Percentiles rank a stretch among this genome's conserved stretches.
These are phyloP conservation scores for Portevinia maculata DNA, from an alignment of 2,888 invertebrate genomes.

Conservation along the genomic window DNA sequence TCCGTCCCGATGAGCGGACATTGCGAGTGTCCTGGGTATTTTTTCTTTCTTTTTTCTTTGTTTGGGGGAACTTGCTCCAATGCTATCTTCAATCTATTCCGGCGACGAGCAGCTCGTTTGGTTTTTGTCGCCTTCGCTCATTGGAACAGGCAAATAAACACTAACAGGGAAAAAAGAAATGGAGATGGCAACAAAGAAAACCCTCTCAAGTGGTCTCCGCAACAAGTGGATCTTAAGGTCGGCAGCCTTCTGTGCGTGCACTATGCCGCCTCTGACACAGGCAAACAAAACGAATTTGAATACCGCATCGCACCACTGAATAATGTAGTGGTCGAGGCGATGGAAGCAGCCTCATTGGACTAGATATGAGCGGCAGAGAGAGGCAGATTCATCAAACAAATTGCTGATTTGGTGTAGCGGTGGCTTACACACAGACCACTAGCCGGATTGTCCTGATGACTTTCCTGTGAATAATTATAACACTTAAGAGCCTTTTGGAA, in stretches of 20 bases:
- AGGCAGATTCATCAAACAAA: slow-evolving; percentile 69
- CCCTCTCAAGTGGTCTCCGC: slow-evolving; percentile 64
- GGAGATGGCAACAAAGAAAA: slow-evolving; percentile 49
- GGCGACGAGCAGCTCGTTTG: slow-evolving; percentile 63
- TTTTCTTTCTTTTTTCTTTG: slow-evolving; percentile 6
- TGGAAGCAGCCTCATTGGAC: neutral
- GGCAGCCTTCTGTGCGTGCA: slow-evolving; percentile 70
- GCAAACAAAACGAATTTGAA: slow-evolving; percentile 69
- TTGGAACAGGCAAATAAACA: slow-evolving; percentile 62
- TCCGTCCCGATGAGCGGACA: slow-evolving; percentile 56
- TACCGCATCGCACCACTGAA: slow-evolving; percentile 59
- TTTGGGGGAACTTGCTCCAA: slow-evolving; percentile 40
- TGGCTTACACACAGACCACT: slow-evolving; percentile 65
- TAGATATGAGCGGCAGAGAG: slow-evolving; percentile 1
- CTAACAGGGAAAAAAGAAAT: slow-evolving; percentile 26
- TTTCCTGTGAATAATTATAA: slow-evolving; percentile 74
- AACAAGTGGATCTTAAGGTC: slow-evolving; percentile 72
- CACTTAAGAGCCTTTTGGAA: slow-evolving; percentile 66
- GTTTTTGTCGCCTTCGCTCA: slow-evolving; percentile 70
- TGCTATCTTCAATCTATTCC: slow-evolving; percentile 67
- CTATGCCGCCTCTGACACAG: slow-evolving; percentile 62
- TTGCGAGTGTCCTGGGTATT: slow-evolving; percentile 51
- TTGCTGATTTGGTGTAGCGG: slow-evolving; percentile 70
- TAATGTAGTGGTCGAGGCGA: slow-evolving; percentile 13
- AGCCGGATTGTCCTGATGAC: slow-evolving; percentile 63